Conservation (phyloP, 2,888 invertebrate genomes). For the Neoascia interrupta region DNA sequence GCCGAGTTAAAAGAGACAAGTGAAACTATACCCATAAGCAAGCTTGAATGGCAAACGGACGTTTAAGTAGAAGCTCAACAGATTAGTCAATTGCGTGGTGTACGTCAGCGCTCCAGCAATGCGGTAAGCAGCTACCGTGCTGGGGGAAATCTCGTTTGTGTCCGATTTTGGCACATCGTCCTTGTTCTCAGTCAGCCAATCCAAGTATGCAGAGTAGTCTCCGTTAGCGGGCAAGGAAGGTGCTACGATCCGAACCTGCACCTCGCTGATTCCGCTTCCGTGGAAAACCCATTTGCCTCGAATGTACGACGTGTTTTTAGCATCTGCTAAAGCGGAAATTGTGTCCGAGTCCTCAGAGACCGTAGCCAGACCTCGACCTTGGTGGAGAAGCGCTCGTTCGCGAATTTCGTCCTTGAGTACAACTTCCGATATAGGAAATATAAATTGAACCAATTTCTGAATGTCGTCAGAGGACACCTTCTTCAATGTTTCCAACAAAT, state of each 20-base stretch:
- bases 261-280: constrained; percentile 84
- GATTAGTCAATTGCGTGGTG: constrained; percentile 90
- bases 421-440: constrained; percentile 84
- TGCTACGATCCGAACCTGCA: constrained; percentile 89
- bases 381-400: constrained; percentile 38
- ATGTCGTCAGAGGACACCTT: constrained; percentile 82
- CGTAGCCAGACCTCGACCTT: constrained; percentile 47
- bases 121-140: constrained; percentile 85
- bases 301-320: constrained; percentile 89
- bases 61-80: constrained; percentile 91
- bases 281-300: constrained; percentile 87
- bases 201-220: constrained; percentile 88
- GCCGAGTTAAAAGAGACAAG: background rate
- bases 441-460: constrained; percentile 84
- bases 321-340: constrained; percentile 84
- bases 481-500: constrained; percentile 82
- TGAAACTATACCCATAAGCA: constrained; percentile 82
- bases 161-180: constrained; percentile 78
- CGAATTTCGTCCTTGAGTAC: constrained; percentile 76
- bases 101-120: constrained; percentile 91
- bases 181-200: constrained; percentile 85
- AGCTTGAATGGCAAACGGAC: constrained; percentile 88
- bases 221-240: constrained; percentile 91
- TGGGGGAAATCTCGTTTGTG: constrained; percentile 81
- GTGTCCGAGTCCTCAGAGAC: constrained; percentile 77